Conservation (phyloP, 2,888 invertebrate species). For the Plebejus argus region DNA sequence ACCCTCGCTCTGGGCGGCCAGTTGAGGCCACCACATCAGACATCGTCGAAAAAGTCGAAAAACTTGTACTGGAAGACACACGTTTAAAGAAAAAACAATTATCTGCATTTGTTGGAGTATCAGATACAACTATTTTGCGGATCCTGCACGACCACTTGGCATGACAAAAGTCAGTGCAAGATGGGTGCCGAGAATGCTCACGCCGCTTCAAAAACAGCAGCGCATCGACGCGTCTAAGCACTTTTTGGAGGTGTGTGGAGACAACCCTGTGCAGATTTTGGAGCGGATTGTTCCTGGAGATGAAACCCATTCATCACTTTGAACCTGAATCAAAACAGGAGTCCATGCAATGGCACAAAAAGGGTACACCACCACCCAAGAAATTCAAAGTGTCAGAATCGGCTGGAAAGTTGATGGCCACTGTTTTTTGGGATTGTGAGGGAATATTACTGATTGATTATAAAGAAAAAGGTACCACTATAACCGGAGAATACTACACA, state of each 20-base stretch:
- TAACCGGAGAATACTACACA: too few species aligned
- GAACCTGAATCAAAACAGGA: too few species aligned
- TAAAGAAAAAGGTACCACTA: too few species aligned
- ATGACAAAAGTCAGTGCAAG: slow-evolving; percentile 45
- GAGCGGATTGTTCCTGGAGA: neutral
- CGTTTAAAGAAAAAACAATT: too few species aligned
- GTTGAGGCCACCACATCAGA: too few species aligned
- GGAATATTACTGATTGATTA: too few species aligned
- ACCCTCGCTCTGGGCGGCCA: neutral
- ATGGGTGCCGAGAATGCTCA: slow-evolving; percentile 48
- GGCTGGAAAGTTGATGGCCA: too few species aligned
- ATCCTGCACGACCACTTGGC: slow-evolving; percentile 37
- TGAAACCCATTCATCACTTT: neutral
- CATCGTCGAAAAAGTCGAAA: too few species aligned
- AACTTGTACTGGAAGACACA: too few species aligned
- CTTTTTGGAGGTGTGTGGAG: too few species aligned
- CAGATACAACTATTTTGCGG: slow-evolving; percentile 29
- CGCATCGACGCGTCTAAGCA: slow-evolving; percentile 37
- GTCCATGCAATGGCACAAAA: neutral
- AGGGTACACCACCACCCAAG: slow-evolving; percentile 18
- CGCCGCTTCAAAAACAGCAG: slow-evolving; percentile 43
- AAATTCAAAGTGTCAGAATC: slow-evolving; percentile 8
- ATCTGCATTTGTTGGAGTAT: neutral
- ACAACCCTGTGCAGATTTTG: too few species aligned
- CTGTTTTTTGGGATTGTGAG: too few species aligned